A percentile compares a stretch with the other conserved stretches of the same genome.
Conservation (phyloP, 1,140 invertebrate species). For the Pseudomyrmex gracilis region DNA sequence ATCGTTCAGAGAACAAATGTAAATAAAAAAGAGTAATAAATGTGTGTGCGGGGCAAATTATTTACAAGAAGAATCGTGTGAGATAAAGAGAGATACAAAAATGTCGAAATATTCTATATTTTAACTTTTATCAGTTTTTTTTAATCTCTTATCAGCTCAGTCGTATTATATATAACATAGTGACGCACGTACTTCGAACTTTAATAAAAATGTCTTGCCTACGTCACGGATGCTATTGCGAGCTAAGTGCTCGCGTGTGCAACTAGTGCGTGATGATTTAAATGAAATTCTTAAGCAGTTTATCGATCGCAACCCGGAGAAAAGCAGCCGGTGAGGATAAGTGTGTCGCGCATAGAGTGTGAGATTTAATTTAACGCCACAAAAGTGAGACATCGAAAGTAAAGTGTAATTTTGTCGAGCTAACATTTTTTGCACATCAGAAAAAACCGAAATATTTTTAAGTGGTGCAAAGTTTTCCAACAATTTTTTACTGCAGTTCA, state of each 20-base stretch:
- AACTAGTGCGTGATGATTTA: conserved; percentile 38
- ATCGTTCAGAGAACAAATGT: neutral
- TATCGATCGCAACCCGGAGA: conserved; percentile 27
- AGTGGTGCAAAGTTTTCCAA: neutral
- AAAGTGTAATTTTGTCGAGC: conserved; percentile 21
- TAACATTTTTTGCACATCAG: conserved; percentile 1
- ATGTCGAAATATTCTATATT: neutral
- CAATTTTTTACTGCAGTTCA: neutral
- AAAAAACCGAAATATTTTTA: conserved; percentile 6
- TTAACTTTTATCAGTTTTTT: no score
- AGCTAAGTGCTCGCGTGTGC: conserved; percentile 55
- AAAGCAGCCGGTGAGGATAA: conserved; percentile 30
- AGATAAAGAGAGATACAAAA: neutral
- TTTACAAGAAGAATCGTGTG: no score
- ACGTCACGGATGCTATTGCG: conserved; percentile 55
- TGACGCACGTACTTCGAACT: conserved; percentile 51
- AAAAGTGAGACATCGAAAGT: neutral
- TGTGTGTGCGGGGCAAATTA: no score
- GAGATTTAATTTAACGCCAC: conserved; percentile 44
- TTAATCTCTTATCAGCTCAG: neutral
- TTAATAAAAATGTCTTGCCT: conserved; percentile 43
- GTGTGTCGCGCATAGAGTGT: conserved; percentile 38
- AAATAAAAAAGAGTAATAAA: neutral
- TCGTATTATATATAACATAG: conserved; percentile 28
- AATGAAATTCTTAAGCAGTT: conserved; percentile 49